Evolutionary conservation across 2,113 vertebrate species (phyloP).

Genomic region (Cinclus mexicanus): DNA sequence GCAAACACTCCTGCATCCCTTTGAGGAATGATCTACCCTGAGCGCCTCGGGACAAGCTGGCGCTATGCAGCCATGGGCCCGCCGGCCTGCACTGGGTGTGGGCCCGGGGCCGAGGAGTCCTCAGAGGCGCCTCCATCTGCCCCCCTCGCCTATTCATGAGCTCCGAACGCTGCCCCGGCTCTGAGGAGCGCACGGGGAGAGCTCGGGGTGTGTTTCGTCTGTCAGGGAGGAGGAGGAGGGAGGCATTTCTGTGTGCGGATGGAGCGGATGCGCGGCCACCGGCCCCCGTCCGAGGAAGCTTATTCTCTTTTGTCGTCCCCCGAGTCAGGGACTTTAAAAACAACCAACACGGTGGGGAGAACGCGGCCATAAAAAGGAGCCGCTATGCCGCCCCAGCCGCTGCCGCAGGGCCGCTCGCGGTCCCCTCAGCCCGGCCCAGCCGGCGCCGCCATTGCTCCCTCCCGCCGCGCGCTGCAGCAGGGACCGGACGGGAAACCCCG

Average conservation of each 20-base stretch:
- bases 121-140: neutral
- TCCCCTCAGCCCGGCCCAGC: fast-evolving
- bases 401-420: fast-evolving
- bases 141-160: neutral
- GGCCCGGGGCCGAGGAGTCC: neutral
- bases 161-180: neutral
- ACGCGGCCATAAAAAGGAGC: neutral
- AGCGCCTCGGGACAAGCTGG: neutral
- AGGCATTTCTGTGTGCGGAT: neutral
- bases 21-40: fast-evolving
- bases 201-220: neutral
- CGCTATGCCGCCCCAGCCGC: fast-evolving
- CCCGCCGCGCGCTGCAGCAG: neutral
- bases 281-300: neutral
- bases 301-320: neutral
- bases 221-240: neutral
- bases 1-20: neutral
- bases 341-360: neutral
- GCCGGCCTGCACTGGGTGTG: neutral
- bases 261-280: too few relatives aligned
- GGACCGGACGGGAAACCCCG: conserved; percentile 46
- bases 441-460: fast-evolving
- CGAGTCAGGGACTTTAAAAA: neutral
- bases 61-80: neutral
- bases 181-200: fast-evolving